Conservation (phyloP, 2,113 vertebrate genomes). For the Hippocampus guttulatus region DNA sequence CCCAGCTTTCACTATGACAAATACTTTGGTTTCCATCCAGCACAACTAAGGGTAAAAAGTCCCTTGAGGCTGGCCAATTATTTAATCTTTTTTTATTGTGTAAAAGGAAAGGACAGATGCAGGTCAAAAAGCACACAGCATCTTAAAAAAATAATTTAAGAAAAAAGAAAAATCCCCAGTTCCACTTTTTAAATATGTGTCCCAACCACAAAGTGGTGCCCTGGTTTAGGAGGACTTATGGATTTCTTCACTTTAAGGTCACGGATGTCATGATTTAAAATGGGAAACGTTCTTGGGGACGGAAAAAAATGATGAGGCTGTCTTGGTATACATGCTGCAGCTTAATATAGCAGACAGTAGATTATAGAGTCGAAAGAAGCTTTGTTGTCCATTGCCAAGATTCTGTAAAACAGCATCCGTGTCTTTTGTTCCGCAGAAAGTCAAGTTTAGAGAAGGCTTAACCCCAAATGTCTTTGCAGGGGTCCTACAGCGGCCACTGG, state of each 20-base stretch:
- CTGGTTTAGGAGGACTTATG: conserved; percentile 26
- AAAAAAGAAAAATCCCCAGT: conserved; percentile 38
- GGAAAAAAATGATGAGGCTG: conserved; percentile 15
- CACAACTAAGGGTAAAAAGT: conserved; percentile 27
- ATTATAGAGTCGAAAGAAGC: conserved; percentile 24
- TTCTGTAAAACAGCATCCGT: conserved; percentile 22
- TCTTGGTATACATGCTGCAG: conserved; percentile 6
- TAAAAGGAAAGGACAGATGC: conserved; percentile 22
- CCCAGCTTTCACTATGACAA: conserved; percentile 17
- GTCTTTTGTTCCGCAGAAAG: conserved; percentile 38
- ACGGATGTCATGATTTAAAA: conserved; percentile 26
- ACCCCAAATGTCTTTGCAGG: conserved; percentile 16
- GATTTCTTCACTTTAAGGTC: conserved; percentile 43
- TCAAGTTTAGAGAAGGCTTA: conserved; percentile 36
- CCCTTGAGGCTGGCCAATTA: conserved; percentile 30
- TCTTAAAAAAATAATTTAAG: conserved; percentile 18
- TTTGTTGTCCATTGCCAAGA: conserved; percentile 6
- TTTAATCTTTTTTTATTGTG: conserved; percentile 36
- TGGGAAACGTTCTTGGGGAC: conserved; percentile 18
- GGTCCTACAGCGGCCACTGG: conserved; percentile 17
- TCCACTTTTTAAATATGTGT: conserved; percentile 28
- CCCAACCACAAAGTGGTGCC: conserved; percentile 12
- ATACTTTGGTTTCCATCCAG: conserved; percentile 14
- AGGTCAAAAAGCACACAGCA: conserved; percentile 26
- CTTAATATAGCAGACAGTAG: conserved; percentile 10